Evolutionary conservation across 2,888 invertebrate species (phyloP).

Genomic region (Balanococcus diminutus): DNA sequence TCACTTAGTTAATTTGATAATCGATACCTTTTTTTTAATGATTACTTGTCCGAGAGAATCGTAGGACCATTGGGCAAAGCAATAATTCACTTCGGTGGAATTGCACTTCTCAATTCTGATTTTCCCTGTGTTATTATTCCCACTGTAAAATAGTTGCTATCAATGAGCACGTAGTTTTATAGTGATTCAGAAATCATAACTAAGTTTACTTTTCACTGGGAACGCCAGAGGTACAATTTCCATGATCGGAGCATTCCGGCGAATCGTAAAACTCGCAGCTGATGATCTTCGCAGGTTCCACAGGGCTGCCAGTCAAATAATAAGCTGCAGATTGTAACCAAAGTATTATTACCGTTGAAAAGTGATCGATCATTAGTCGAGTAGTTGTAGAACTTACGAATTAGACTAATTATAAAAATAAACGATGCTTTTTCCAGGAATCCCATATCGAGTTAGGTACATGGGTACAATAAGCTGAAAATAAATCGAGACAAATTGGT

Average conservation of each 20-base stretch:
- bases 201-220: not conserved
- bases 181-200: too few species aligned
- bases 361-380: too few species aligned
- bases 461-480: too few species aligned
- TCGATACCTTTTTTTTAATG: not conserved
- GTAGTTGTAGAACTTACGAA: not conserved
- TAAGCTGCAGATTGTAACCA: not conserved
- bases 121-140: not conserved
- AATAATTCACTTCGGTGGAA: not conserved
- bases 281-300: not conserved
- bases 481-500: too few species aligned
- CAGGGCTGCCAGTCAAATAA: not conserved
- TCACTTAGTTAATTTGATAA: not conserved
- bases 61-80: not conserved
- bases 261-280: not conserved
- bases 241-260: not conserved
- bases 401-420: not conserved
- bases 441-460: not conserved
- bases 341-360: too few species aligned
- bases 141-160: not conserved
- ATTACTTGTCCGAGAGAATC: not conserved
- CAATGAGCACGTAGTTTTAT: too few species aligned
- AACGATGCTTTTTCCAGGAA: not conserved
- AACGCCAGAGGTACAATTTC: not conserved
- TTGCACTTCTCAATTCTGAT: not conserved